A percentile compares a stretch with the other conserved stretches of the same genome.
Evolutionary conservation across 2,113 vertebrate species (phyloP).

Genomic region (Pachypanchax playfairii): DNA sequence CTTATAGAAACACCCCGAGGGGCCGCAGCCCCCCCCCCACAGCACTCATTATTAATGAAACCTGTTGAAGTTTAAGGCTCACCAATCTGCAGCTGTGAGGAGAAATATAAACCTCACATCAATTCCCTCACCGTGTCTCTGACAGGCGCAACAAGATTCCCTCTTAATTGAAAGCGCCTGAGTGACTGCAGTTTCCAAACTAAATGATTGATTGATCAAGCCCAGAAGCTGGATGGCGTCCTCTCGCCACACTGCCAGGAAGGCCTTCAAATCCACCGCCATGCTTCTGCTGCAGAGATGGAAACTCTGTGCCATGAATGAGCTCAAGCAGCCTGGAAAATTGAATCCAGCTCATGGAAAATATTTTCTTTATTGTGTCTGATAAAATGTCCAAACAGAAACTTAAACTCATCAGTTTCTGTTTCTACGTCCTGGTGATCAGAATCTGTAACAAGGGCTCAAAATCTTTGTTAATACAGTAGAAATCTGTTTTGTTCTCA

Average conservation of each 20-base stretch:
- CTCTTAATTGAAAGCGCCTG: conserved; percentile 28
- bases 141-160: conserved; percentile 35
- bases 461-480: background rate
- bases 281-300: background rate
- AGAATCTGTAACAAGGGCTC: no score
- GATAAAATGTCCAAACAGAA: conserved; percentile 19
- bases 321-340: conserved; percentile 39
- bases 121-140: conserved; percentile 6
- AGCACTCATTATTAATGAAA: conserved; percentile 39
- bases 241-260: background rate
- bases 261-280: background rate
- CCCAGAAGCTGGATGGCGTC: background rate
- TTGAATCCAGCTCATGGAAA: conserved; percentile 28
- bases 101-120: conserved; percentile 36
- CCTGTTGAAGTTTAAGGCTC: conserved; percentile 21
- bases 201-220: conserved; percentile 48
- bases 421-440: no score
- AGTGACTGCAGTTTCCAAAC: conserved; percentile 32
- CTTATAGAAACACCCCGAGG: background rate
- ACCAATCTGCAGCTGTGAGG: conserved; percentile 8
- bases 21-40: conserved; percentile 1
- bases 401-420: background rate
- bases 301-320: conserved; percentile 22
- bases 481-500: no score
- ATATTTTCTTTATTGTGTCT: conserved; percentile 27